phyloP scores from a whole-genome alignment of 2,797 vertebrate genomes.

The Hemitrygon akajei region DNA sequence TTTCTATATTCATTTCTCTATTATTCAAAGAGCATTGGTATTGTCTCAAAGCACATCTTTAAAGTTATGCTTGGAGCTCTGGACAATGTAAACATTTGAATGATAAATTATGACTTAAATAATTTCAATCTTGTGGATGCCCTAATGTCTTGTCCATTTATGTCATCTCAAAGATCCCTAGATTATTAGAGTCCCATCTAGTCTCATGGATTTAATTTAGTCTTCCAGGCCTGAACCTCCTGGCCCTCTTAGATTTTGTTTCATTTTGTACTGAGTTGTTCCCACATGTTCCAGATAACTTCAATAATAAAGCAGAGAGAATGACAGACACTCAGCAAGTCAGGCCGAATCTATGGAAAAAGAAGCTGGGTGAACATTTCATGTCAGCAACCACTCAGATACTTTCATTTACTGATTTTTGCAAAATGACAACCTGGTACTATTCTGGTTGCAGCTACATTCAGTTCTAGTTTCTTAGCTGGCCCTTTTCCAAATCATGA shows the following conservation, averaged over 20 bases:
- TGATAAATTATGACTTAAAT: not conserved
- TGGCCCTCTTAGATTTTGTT: not conserved
- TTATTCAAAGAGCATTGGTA: not conserved
- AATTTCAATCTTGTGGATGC: not conserved
- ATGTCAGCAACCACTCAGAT: too few species aligned
- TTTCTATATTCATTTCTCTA: not conserved
- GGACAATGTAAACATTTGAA: not conserved
- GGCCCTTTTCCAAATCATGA: not conserved
- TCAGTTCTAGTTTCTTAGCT: not conserved
- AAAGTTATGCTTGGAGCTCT: not conserved
- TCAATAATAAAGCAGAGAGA: not conserved
- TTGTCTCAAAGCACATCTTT: not conserved
- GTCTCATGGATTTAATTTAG: not conserved
- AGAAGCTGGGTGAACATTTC: too few species aligned
- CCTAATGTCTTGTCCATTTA: not conserved
- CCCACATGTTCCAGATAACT: not conserved
- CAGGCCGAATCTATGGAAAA: too few species aligned
- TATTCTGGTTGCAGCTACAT: not conserved
- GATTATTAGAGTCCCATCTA: not conserved
- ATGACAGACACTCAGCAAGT: too few species aligned
- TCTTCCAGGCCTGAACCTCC: not conserved
- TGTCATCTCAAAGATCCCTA: not conserved
- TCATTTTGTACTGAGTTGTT: not conserved
- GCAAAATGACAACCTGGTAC: not conserved
- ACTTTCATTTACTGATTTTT: not conserved